These are phyloP conservation scores for Paragorgia papillata DNA, from an alignment of 92 coral and sea anemone genomes.

Conservation along the genomic window DNA sequence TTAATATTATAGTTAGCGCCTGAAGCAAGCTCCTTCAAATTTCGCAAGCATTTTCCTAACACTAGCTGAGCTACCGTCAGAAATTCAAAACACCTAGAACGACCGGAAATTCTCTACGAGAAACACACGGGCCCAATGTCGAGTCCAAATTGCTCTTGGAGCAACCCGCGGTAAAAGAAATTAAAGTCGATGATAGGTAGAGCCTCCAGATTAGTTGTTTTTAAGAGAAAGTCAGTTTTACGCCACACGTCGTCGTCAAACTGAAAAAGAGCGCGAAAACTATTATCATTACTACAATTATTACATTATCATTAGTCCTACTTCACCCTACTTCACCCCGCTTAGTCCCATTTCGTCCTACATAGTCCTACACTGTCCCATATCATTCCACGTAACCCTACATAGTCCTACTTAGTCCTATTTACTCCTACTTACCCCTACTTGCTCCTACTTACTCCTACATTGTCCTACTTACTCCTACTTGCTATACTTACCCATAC, in stretches of 20 bases:
- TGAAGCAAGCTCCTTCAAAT: neutral
- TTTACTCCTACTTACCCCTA: too few species aligned
- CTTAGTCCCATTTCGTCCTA: too few species aligned
- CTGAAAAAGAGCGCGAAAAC: slow-evolving; percentile 34
- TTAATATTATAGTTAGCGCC: too few species aligned
- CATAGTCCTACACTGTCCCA: too few species aligned
- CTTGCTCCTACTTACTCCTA: too few species aligned
- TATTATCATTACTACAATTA: too few species aligned
- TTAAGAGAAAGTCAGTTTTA: slow-evolving; percentile 69
- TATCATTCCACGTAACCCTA: too few species aligned
- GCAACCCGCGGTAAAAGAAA: slow-evolving; percentile 71
- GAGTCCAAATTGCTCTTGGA: slow-evolving; percentile 76
- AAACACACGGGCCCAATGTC: slow-evolving; percentile 87
- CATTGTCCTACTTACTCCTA: too few species aligned
- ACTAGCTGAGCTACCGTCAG: slow-evolving; percentile 18
- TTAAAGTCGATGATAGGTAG: slow-evolving; percentile 77
- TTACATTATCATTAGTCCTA: too few species aligned
- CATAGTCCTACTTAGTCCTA: too few species aligned
- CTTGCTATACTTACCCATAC: too few species aligned
- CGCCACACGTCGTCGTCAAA: slow-evolving; percentile 84
- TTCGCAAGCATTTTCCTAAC: neutral
- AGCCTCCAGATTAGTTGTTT: slow-evolving; percentile 60
- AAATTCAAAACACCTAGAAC: neutral
- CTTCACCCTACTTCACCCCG: too few species aligned
- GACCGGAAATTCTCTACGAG: slow-evolving; percentile 31